phyloP scores from a whole-genome alignment of 2,888 invertebrate species.

The Cephus pygmeus region DNA sequence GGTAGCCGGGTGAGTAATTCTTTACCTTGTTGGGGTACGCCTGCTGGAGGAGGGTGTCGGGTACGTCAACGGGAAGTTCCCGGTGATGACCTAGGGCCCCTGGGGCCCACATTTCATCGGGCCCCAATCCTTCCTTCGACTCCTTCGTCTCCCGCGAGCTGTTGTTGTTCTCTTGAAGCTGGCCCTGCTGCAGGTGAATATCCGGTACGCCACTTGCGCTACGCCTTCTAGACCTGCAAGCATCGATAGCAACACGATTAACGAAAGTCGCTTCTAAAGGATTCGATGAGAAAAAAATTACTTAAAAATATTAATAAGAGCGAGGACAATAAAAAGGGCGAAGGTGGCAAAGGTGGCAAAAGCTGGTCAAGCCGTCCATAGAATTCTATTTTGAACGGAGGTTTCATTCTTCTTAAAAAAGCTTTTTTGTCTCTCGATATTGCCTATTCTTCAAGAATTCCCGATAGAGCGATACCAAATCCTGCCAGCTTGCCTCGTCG shows the following conservation, averaged over 20 bases:
- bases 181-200: constrained; percentile 77
- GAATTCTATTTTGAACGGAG: neutral
- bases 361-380: neutral
- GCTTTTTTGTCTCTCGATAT: neutral
- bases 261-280: neutral
- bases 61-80: constrained; percentile 99
- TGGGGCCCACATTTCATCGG: constrained; percentile 67
- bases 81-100: constrained; percentile 81
- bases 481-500: neutral
- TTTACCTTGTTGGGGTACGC: constrained; percentile 68
- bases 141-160: constrained; percentile 66
- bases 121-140: constrained; percentile 61
- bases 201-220: constrained; percentile 86
- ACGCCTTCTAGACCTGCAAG: constrained; percentile 81
- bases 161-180: constrained; percentile 69
- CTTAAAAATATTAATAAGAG: neutral
- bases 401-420: neutral
- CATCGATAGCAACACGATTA: neutral
- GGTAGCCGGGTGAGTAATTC: constrained; percentile 31
- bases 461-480: neutral
- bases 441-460: neutral
- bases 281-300: neutral
- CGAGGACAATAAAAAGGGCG: neutral
- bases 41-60: constrained; percentile 74
- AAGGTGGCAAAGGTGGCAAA: neutral